Evolutionary conservation across 2,888 invertebrate genomes (phyloP).

Genomic region (Drosophila paramelanica): DNA sequence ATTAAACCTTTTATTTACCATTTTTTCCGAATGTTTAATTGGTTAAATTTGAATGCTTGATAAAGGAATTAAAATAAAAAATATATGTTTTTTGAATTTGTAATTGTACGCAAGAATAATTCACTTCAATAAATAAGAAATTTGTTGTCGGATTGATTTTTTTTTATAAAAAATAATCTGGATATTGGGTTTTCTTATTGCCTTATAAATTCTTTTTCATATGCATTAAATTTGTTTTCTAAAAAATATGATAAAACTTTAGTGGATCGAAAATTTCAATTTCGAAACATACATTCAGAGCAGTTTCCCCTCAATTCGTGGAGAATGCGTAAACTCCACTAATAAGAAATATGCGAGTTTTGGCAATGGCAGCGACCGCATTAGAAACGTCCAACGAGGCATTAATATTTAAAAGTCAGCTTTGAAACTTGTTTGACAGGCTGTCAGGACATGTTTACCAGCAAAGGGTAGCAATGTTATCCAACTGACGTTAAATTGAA

Average conservation of each 20-base stretch:
- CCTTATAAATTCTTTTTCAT: no score
- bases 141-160: no score
- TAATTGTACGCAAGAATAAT: no score
- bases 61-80: no score
- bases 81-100: neutral
- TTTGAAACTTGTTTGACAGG: slow-evolving; percentile 74
- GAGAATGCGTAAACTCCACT: neutral
- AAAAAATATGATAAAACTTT: no score
- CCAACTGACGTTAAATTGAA: slow-evolving; percentile 62
- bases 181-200: no score
- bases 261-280: neutral
- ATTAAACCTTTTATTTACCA: neutral
- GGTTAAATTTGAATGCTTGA: neutral
- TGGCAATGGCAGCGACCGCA: slow-evolving; percentile 36
- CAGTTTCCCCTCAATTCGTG: neutral
- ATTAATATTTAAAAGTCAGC: slow-evolving; percentile 76
- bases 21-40: neutral
- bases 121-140: no score
- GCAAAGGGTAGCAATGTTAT: slow-evolving; percentile 64
- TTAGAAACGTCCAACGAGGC: slow-evolving; percentile 54
- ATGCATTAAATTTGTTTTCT: neutral
- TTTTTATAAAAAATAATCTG: no score
- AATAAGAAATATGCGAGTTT: slow-evolving; percentile 31
- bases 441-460: slow-evolving; percentile 70
- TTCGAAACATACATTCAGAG: neutral